Conservation (phyloP, 2,888 invertebrate species). For the Plagiodera versicolora region DNA sequence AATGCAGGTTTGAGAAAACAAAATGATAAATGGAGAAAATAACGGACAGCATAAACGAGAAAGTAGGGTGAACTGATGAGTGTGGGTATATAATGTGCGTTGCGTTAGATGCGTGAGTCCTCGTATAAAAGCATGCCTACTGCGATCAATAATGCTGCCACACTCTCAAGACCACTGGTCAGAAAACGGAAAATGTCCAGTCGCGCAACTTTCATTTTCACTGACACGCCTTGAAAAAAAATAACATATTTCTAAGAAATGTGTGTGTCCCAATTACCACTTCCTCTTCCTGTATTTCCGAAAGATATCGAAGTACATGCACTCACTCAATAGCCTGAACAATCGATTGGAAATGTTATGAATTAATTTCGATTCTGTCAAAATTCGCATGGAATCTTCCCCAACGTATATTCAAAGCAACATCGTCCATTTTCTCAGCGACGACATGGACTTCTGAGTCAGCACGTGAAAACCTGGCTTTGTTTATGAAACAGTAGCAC, state of each 20-base stretch:
- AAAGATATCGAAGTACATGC: neutral
- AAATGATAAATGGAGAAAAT: slow-evolving; percentile 54
- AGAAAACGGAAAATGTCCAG: slow-evolving; percentile 48
- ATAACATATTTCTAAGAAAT: slow-evolving; percentile 35
- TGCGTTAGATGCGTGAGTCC: slow-evolving; percentile 49
- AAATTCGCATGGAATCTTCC: slow-evolving; percentile 5
- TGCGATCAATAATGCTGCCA: slow-evolving; percentile 55
- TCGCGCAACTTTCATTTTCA: slow-evolving; percentile 55
- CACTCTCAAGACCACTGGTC: slow-evolving; percentile 55
- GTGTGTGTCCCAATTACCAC: slow-evolving; percentile 17
- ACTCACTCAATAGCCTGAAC: neutral
- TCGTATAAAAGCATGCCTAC: slow-evolving; percentile 38
- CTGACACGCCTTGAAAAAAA: slow-evolving; percentile 53
- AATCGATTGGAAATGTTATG: too few species aligned
- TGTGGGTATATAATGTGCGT: slow-evolving; percentile 41
- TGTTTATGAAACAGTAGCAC: slow-evolving; percentile 31
- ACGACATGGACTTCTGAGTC: neutral
- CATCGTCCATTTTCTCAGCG: neutral
- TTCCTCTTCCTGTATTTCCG: neutral
- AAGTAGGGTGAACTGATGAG: slow-evolving; percentile 44
- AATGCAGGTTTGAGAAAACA: slow-evolving; percentile 52
- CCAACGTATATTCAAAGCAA: neutral
- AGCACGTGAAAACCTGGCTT: slow-evolving; percentile 3
- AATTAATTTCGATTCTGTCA: slow-evolving; percentile 2
- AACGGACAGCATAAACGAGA: slow-evolving; percentile 53